Conservation (phyloP, 2,113 vertebrate genomes). For the Ameiurus melas region DNA sequence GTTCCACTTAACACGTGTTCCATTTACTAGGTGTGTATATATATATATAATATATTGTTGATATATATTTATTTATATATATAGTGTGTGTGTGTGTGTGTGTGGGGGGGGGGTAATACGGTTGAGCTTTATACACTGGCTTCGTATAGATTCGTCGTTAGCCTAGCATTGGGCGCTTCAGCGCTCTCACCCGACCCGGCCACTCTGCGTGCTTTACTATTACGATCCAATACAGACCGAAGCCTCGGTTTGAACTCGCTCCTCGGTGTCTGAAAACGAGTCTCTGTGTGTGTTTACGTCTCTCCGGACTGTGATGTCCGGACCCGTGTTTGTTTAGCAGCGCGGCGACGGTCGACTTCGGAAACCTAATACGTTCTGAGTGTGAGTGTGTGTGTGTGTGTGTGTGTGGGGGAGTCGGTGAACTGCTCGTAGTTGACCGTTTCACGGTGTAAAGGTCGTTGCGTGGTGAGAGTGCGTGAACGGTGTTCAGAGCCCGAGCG, state of each 20-base stretch:
- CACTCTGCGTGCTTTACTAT: too few relatives aligned
- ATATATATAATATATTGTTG: not conserved
- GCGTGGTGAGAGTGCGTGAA: not conserved
- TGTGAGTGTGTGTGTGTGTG: not conserved
- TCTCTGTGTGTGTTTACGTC: too few relatives aligned
- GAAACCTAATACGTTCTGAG: not conserved
- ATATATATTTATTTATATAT: not conserved
- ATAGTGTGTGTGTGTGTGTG: not conserved
- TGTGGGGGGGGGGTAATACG: not conserved
- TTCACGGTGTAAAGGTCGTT: not conserved
- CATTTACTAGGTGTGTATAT: not conserved
- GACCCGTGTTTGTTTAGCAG: not conserved
- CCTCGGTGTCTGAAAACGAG: not conserved
- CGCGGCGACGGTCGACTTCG: not conserved
- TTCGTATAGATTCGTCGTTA: not conserved
- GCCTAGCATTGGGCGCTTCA: not conserved
- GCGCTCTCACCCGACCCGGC: not conserved
- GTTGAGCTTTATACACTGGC: not conserved
- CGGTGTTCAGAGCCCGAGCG: not conserved
- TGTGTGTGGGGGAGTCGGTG: too few relatives aligned
- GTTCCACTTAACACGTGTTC: not conserved
- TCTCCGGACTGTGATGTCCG: too few relatives aligned
- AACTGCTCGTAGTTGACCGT: not conserved
- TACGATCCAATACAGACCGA: too few relatives aligned
- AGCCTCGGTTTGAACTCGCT: not conserved